These are phyloP conservation scores for Bubalus kerabau DNA, from an alignment of 2,113 vertebrate species.

Conservation along the genomic window DNA sequence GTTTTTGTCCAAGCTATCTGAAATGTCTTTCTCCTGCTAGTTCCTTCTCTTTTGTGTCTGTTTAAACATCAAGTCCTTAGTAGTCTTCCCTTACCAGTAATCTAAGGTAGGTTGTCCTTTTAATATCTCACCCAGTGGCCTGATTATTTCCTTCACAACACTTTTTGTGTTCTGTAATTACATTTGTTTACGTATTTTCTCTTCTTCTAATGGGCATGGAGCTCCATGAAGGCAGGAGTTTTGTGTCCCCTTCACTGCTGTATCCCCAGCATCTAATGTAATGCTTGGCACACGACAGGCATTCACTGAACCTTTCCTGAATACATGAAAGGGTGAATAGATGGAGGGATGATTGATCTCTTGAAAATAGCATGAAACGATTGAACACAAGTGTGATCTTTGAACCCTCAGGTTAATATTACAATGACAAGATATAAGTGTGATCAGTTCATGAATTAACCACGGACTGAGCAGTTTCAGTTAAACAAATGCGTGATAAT, in stretches of 20 bases:
- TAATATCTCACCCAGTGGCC: neutral
- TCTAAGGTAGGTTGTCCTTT: neutral
- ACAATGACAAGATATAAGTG: neutral
- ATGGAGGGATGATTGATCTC: neutral
- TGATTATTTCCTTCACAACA: neutral
- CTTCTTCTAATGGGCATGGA: neutral
- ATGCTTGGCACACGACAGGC: neutral
- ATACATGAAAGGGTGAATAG: neutral
- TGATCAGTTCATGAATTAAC: neutral
- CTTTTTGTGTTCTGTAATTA: neutral
- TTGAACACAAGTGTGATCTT: neutral
- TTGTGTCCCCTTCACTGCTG: neutral
- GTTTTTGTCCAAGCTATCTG: neutral
- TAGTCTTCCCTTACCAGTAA: neutral
- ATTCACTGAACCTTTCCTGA: neutral
- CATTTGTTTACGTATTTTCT: neutral
- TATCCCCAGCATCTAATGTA: neutral
- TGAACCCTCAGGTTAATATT: neutral
- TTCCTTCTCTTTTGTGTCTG: neutral
- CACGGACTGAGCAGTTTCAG: neutral
- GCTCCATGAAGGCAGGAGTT: neutral
- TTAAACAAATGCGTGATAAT: neutral
- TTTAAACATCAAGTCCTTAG: neutral
- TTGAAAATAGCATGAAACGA: neutral
- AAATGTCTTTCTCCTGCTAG: neutral